These are phyloP conservation scores for Clostera curtula DNA, from an alignment of 2,888 invertebrate genomes.

Conservation along the genomic window DNA sequence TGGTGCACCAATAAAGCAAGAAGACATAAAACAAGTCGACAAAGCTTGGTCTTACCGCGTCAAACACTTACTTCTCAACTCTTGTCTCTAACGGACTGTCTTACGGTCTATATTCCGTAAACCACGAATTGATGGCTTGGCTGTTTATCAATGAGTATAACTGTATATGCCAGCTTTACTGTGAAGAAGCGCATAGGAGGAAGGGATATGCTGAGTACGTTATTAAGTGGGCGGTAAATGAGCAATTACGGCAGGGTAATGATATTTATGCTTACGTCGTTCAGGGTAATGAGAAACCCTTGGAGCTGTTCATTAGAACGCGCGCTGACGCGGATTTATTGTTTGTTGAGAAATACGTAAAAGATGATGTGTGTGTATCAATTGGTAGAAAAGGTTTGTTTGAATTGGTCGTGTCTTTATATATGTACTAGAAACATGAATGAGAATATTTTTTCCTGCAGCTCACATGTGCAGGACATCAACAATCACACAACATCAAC, in stretches of 20 bases:
- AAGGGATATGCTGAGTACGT: slow-evolving; percentile 13
- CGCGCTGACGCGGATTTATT: slow-evolving; percentile 8
- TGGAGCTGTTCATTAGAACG: slow-evolving; percentile 10
- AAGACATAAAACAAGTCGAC: too few species aligned
- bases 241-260: slow-evolving; percentile 9
- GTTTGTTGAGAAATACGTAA: neutral
- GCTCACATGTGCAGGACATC: too few species aligned
- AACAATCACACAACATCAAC: too few species aligned
- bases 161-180: slow-evolving; percentile 13
- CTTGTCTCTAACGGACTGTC: slow-evolving; percentile 6
- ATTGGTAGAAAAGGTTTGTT: too few species aligned
- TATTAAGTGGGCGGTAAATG: slow-evolving; percentile 12
- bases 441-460: too few species aligned
- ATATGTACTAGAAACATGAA: too few species aligned
- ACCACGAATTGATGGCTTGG: slow-evolving; percentile 12
- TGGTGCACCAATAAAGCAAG: too few species aligned
- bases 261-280: slow-evolving; percentile 12
- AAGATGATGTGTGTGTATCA: too few species aligned
- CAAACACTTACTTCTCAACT: slow-evolving; percentile 7
- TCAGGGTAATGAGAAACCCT: slow-evolving; percentile 10
- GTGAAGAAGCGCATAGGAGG: slow-evolving; percentile 12
- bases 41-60: too few species aligned
- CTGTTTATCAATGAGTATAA: slow-evolving; percentile 16
- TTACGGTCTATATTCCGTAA: slow-evolving; percentile 9
- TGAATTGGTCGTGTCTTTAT: too few species aligned